These are phyloP conservation scores for Campoplex nolae DNA, from an alignment of 2,888 invertebrate species.

Conservation along the genomic window DNA sequence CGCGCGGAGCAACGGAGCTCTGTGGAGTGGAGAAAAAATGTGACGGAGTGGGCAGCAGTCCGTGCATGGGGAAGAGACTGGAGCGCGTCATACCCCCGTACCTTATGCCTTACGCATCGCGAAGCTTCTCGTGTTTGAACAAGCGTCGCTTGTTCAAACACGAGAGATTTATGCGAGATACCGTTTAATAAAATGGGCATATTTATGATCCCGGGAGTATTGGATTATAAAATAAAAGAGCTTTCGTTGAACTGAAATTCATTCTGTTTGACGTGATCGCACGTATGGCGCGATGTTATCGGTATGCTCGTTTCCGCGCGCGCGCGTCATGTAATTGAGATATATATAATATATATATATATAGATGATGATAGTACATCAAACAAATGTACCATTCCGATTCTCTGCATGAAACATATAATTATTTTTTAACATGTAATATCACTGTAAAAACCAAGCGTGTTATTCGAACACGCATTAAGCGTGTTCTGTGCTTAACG, in stretches of 20 bases:
- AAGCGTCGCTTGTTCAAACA: slow-evolving; percentile 7
- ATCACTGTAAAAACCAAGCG: no score
- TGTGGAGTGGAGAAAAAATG: no score
- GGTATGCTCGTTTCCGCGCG: neutral
- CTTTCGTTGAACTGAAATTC: neutral
- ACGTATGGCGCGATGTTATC: slow-evolving; percentile 18
- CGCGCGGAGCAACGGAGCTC: no score
- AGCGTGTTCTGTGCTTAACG: no score
- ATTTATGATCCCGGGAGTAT: slow-evolving; percentile 30
- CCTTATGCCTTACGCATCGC: neutral
- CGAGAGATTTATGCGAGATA: slow-evolving; percentile 23
- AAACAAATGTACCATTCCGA: neutral
- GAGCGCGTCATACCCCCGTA: no score
- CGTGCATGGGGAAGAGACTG: no score
- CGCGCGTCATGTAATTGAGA: neutral
- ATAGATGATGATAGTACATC: slow-evolving; percentile 9
- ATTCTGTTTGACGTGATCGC: slow-evolving; percentile 8
- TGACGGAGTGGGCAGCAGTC: no score
- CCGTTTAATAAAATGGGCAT: slow-evolving; percentile 32
- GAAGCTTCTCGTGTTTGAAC: neutral
- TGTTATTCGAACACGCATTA: no score
- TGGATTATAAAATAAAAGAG: slow-evolving; percentile 2
- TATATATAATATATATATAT: no score
- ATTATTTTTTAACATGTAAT: neutral
- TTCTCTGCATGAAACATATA: neutral